Percentiles rank a stretch among this genome's conserved stretches.
These are phyloP conservation scores for Iselma pallidipennis DNA, from an alignment of 2,888 invertebrate species.

Conservation along the genomic window DNA sequence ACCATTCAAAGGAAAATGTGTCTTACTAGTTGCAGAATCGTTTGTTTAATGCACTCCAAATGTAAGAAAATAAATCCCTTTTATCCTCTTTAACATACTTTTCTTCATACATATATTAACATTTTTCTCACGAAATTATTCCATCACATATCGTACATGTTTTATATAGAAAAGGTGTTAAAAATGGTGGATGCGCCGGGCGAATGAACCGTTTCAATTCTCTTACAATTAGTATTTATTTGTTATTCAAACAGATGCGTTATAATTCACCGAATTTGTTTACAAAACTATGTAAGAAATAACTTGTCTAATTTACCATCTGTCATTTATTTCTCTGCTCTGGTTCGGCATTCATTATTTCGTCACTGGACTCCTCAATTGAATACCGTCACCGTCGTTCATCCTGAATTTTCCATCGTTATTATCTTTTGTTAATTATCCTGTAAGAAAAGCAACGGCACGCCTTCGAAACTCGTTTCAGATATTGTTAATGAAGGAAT, in stretches of 20 bases:
- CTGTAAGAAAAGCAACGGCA: slow-evolving; percentile 24
- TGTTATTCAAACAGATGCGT: neutral
- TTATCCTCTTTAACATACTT: too few species aligned
- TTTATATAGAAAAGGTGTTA: too few species aligned
- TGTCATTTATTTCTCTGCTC: neutral
- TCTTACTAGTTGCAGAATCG: neutral
- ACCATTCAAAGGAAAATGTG: neutral
- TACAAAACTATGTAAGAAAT: neutral
- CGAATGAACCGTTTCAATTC: neutral
- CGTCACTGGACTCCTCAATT: neutral
- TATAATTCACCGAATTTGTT: neutral
- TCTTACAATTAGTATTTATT: neutral
- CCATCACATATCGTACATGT: too few species aligned
- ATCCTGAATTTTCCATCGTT: slow-evolving; percentile 12
- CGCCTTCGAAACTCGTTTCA: slow-evolving; percentile 35
- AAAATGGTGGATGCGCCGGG: slow-evolving; percentile 1
- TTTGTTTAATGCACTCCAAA: neutral
- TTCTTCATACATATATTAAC: too few species aligned
- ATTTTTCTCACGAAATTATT: too few species aligned
- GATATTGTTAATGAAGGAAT: slow-evolving; percentile 43
- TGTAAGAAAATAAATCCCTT: too few species aligned
- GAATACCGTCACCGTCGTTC: neutral
- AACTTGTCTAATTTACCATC: neutral
- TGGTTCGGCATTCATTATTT: neutral
- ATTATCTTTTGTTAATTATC: slow-evolving; percentile 40